phyloP scores from a whole-genome alignment of 2,113 vertebrate genomes.

The Phodopus roborovskii region DNA sequence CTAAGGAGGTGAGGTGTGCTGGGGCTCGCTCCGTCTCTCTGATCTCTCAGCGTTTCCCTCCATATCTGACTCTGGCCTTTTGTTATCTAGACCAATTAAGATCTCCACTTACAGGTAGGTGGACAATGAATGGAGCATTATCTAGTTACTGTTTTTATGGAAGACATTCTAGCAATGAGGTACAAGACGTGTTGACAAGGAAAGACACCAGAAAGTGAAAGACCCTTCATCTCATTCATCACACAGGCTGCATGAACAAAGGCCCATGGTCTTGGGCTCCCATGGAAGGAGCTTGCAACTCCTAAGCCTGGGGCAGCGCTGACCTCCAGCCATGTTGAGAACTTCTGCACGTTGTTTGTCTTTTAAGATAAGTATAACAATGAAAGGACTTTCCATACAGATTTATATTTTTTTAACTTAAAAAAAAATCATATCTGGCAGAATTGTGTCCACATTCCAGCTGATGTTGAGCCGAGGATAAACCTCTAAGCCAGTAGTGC shows the following conservation, averaged over 20 bases:
- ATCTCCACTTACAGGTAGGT: neutral
- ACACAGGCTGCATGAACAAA: neutral
- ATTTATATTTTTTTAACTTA: neutral
- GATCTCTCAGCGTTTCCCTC: too few species aligned
- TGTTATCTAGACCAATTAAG: too few species aligned
- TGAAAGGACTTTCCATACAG: neutral
- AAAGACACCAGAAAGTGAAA: neutral
- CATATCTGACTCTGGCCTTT: too few species aligned
- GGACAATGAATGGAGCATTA: neutral
- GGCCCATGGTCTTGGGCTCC: neutral
- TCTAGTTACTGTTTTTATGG: neutral
- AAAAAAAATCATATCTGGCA: conserved; percentile 14
- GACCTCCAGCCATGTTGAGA: neutral
- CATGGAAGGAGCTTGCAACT: neutral
- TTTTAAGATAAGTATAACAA: conserved; percentile 40
- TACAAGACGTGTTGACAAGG: neutral
- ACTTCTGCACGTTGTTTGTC: neutral
- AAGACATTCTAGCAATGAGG: neutral
- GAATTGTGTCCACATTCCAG: neutral
- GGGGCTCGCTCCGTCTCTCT: too few species aligned
- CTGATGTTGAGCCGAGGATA: neutral
- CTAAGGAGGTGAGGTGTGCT: too few species aligned
- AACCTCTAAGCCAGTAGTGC: neutral
- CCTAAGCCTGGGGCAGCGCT: neutral
- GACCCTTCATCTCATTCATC: neutral